Evolutionary conservation across 2,797 vertebrate species (phyloP).

Genomic region (Nyctalus aviator): DNA sequence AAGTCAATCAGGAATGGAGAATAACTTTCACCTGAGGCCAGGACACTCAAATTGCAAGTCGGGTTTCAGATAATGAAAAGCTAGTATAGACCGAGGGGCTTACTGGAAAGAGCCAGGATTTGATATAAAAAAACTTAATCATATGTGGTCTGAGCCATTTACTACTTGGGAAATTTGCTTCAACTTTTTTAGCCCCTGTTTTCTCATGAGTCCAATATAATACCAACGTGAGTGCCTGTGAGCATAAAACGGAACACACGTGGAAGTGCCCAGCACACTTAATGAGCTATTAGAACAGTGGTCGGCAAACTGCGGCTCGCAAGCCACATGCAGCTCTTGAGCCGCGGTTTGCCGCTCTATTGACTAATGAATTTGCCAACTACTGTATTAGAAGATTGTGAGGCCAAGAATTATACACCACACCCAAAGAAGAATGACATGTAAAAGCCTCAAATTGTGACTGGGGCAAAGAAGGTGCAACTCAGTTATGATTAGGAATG

Average conservation of each 20-base stretch:
- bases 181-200: not conserved
- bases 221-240: not conserved
- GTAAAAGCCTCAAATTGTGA: not conserved
- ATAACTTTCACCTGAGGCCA: not conserved
- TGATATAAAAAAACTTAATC: not conserved
- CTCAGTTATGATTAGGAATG: not conserved
- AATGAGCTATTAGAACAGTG: not conserved
- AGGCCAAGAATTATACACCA: not conserved
- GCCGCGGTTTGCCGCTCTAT: too few relatives aligned
- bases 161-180: conserved; percentile 13
- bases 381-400: not conserved
- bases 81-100: not conserved
- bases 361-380: too few relatives aligned
- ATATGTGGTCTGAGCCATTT: not conserved
- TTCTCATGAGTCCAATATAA: not conserved
- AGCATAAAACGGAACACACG: not conserved
- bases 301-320: too few relatives aligned
- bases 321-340: too few relatives aligned
- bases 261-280: not conserved
- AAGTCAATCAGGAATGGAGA: not conserved
- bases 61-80: not conserved
- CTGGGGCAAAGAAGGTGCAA: not conserved
- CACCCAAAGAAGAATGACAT: not conserved
- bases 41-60: not conserved
- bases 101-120: not conserved